Base-by-base conservation (phyloP, 2,113 vertebrate species). In the Notarius quadriscutis region DNA sequence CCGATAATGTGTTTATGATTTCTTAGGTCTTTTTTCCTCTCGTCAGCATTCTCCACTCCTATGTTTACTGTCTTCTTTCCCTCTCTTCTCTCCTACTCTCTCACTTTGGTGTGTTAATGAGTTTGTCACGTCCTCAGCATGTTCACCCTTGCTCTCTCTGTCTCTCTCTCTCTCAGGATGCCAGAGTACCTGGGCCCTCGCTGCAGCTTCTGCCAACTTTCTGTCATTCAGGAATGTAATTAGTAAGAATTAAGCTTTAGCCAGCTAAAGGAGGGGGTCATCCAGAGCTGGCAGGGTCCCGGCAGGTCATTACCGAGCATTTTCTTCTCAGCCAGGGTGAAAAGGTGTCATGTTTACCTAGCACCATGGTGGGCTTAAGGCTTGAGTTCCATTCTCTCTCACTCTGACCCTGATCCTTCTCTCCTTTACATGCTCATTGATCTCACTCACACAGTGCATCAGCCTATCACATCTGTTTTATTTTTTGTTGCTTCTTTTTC, bases 201-300 rank as follows among this genome's bases (percentile, higher is more conserved):
- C 85, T 90, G 93, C 91, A 91, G 90, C 91, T n/a, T 88, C 91
- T 94, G 96, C 97, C 97, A 97, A 97, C 94, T 96, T 97, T 95
- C 96, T 97, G 97, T 97, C 97, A 97, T 94, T 89, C 84, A 89
- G 87, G 95, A 96, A 96, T 96, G 95, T 95, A 95, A 96, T 96
- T 96, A 96, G 93, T 93, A 93, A 95, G 95, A 97, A 97, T 97
- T 97, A 97, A 97, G 95, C 94, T 92, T 95, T 93, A 94, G 95
- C 95, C 93, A 94, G 95, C 93, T 94, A 93, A 95, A 93, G 92
- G 88, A 93, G 93, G 93, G 97, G 96, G 96, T 96, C 96, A 96
- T 92, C 88, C 94, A 94, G 94, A 96, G 91, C 95, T 94, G 95
- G 95, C 92, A 93, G 93, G 95, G 96, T 96, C 91, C 94, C 94